Conservation (phyloP, 2,888 invertebrate genomes). For the Cheilosia pagana region DNA sequence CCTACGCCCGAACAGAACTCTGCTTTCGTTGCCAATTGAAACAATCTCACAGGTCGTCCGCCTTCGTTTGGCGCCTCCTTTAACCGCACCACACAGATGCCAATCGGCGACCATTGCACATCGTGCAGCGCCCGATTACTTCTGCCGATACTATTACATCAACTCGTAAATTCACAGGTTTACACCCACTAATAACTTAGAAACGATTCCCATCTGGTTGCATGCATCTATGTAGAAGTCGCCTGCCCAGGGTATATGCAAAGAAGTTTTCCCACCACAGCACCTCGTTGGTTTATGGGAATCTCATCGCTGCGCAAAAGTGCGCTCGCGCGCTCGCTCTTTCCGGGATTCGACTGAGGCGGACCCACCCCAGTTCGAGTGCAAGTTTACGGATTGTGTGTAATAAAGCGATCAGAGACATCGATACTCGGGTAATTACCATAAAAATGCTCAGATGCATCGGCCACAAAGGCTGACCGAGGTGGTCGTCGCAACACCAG, state of each 20-base stretch:
- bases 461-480: constrained; percentile 67
- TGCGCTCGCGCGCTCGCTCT: constrained; percentile 7
- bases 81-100: constrained; percentile 55
- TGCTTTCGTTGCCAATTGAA: constrained; percentile 41
- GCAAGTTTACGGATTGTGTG: constrained; percentile 67
- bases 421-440: constrained; percentile 74
- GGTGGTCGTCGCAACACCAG: constrained; percentile 58
- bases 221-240: constrained; percentile 66
- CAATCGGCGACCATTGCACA: constrained; percentile 62
- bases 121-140: constrained; percentile 69
- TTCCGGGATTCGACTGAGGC: constrained; percentile 29
- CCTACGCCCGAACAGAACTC: background rate
- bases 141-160: constrained; percentile 67
- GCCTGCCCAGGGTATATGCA: constrained; percentile 48
- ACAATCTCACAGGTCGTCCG: constrained; percentile 55
- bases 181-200: constrained; percentile 75
- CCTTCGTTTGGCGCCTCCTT: constrained; percentile 68
- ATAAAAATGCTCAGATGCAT: constrained; percentile 74
- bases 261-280: constrained; percentile 49
- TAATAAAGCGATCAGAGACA: constrained; percentile 75
- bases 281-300: constrained; percentile 27
- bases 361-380: constrained; percentile 64
- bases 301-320: constrained; percentile 35
- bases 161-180: constrained; percentile 74
- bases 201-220: constrained; percentile 70